Base-by-base conservation (phyloP, 2,888 invertebrate genomes). In the Norana najaformis region DNA sequence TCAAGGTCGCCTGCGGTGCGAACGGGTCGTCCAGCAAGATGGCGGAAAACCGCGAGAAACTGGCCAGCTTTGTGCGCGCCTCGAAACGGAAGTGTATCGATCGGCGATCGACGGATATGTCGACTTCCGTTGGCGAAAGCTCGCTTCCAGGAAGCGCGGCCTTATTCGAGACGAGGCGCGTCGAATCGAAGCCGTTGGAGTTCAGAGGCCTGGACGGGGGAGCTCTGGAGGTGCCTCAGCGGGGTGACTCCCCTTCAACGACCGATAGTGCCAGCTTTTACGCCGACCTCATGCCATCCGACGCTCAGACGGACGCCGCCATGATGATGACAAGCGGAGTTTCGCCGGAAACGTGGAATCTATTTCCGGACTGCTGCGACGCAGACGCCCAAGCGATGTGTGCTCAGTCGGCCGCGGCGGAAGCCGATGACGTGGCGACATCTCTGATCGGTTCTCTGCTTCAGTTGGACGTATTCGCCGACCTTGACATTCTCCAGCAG, bases 401-500 rank as follows among this genome's bases (percentile, higher is more conserved):
- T 6, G 4, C 4, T 23, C 2, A 16, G 3, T 53, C 30, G 23
- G 1, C 83, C 34, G 83, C 30, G 23, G 1, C 83, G 83, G 83
- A 83, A 83, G 35, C 35, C 34, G 35, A 34, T 0, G 35, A 3
- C 2, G 83, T 2, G 36, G 34, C 83, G 83, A 36, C 36, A 83
- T 36, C 53, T 53, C 53, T 36, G 83, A 35, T 83, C 35, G 83
- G 83, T 83, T 83, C 83, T 3, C 83, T 83, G 35, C 36, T 83
- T 36, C 83, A 83, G 35, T 20, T 83, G 83, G 83, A 83, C 83
- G 83, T 83, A 3, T 83, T 83, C 35, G 83, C 83, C 83, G 83
- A 83, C 20, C 83, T 83, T 16, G 83, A 83, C 36, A 14, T 83
- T 36, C 83, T 83, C 83, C 83, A 83, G 83, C 83, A 83, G 83